A percentile compares a stretch with the other conserved stretches of the same genome.
Evolutionary conservation across 2,888 invertebrate genomes (phyloP).

Genomic region (Volucella inflata): DNA sequence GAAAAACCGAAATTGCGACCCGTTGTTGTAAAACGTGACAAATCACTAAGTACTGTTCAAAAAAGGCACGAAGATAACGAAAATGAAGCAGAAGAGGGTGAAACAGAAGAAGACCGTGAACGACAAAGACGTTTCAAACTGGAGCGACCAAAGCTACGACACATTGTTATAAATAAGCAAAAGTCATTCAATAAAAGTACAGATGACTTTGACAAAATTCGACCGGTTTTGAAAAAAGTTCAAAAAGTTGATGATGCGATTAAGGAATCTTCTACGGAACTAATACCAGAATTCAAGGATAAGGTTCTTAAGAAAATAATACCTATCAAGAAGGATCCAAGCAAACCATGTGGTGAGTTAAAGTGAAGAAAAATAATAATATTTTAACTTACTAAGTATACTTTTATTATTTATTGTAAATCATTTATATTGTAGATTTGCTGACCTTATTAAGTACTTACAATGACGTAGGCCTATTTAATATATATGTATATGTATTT

Average conservation of each 20-base stretch:
- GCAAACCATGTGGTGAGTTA: slow-evolving; percentile 82
- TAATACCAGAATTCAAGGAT: slow-evolving; percentile 83
- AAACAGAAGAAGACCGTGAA: slow-evolving; percentile 82
- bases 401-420: not conserved
- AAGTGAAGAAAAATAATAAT: not conserved
- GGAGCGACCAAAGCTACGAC: slow-evolving; percentile 82
- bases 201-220: slow-evolving; percentile 81
- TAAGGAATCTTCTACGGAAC: slow-evolving; percentile 81
- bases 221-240: slow-evolving; percentile 83
- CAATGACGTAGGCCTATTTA: too few relatives aligned
- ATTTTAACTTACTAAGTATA: not conserved
- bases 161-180: slow-evolving; percentile 82
- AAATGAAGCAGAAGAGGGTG: slow-evolving; percentile 80
- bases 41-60: slow-evolving; percentile 79
- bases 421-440: not conserved
- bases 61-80: slow-evolving; percentile 80
- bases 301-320: slow-evolving; percentile 82
- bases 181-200: slow-evolving; percentile 82
- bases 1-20: slow-evolving; percentile 83
- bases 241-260: slow-evolving; percentile 82
- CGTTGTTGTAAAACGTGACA: slow-evolving; percentile 82
- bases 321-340: slow-evolving; percentile 81
- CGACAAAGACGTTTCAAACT: slow-evolving; percentile 81
- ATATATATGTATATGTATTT: not conserved
- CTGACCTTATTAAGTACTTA: not conserved